Evolutionary conservation across 2,888 invertebrate genomes (phyloP), one percentile per base, ranked within the genome.

Genomic region (Eristalinus aeneus): DNA sequence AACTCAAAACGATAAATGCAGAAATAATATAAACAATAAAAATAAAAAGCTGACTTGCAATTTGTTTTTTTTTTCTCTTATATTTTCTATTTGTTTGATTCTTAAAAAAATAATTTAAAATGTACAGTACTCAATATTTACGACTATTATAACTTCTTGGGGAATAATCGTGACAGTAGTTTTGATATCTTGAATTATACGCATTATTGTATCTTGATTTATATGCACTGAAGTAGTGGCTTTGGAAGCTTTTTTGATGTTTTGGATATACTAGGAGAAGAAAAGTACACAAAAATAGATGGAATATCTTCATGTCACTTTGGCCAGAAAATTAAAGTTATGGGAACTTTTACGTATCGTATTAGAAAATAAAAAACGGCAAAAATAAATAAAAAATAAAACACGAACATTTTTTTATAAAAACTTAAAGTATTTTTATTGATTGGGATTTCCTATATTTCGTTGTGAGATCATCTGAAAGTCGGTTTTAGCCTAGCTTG

Each of bases 151-250:
- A 71, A 69, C 75, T 78, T 65, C 68, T 83, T 78, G 58, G 58
- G 73, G 73, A 68, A 65, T 36, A 60, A 74, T n/a, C 61, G 64
- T 84, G 74, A 60, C 71, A 74, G 65, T 74, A 75, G 74, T 71
- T 84, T 27, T 39, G 84, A 54, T 84, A 80, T 84, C 75, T 79
- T 72, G 79, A 68, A 67, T 84, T 79, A 27, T 82, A 73, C 31
- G 71, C 64, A 72, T 78, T 74, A 36, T 74, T 75, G 31, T 75
- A 56, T 67, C 74, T 75, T 36, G 74, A 65, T 58, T 34, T 68
- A 82, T 67, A 63, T 63, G 56, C 63, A 73, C 67, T 82, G 77
- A 56, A 63, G 82, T 72, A 67, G 54, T 78, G 74, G 73, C 22
- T 68, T 67, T 64, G 74, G 84, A 65, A 78, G 77, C 61, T 67